Conservation (phyloP, 2,113 vertebrate genomes). For the Riparia riparia region DNA sequence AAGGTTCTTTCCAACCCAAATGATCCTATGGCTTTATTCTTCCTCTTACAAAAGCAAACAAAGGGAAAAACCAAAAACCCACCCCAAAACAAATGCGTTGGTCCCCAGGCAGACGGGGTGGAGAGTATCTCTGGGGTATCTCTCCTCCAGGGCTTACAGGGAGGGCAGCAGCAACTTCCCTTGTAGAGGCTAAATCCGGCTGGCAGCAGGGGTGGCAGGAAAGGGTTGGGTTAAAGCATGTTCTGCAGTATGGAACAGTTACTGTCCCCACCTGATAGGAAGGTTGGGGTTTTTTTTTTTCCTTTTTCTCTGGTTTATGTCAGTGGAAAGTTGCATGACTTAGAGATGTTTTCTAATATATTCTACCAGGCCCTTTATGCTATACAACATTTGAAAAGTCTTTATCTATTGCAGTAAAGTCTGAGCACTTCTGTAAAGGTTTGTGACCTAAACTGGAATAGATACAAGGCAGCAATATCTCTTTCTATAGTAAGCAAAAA, state of each 20-base stretch:
- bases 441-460: background rate
- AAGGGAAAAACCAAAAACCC: background rate
- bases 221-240: background rate
- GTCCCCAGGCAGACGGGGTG: background rate
- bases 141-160: background rate
- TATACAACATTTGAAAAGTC: background rate
- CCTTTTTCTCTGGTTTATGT: background rate
- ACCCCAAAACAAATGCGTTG: background rate
- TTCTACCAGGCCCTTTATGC: background rate
- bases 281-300: fast-evolving
- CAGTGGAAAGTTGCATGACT: background rate
- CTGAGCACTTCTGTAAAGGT: background rate
- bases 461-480: background rate
- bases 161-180: background rate
- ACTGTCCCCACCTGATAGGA: background rate
- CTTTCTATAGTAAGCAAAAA: background rate
- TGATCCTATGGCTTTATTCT: background rate
- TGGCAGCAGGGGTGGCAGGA: background rate
- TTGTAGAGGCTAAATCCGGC: background rate
- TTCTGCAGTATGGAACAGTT: background rate
- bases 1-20: background rate
- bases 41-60: background rate
- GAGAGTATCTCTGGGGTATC: background rate
- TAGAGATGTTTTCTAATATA: background rate
- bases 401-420: background rate